A percentile compares a stretch with the other conserved stretches of the same genome.
These are phyloP conservation scores for Scartelaos histophorus DNA, from an alignment of 2,113 vertebrate genomes.

Conservation along the genomic window DNA sequence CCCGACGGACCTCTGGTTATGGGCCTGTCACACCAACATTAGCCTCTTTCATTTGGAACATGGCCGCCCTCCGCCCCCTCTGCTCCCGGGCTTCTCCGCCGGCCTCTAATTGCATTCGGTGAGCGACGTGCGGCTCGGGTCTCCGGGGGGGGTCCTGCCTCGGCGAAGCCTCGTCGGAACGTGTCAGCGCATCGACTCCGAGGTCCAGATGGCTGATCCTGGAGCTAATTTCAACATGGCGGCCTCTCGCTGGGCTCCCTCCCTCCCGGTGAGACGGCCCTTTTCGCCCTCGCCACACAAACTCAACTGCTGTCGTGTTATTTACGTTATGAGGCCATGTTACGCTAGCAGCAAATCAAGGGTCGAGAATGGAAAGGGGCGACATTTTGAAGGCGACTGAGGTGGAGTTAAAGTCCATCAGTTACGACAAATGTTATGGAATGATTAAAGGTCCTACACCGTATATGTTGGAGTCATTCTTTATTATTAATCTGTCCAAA, in stretches of 20 bases:
- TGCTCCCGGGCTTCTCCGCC: conserved; percentile 32
- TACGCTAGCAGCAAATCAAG: not conserved
- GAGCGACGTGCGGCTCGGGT: conserved; percentile 47
- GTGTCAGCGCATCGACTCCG: conserved; percentile 62
- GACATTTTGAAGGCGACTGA: not conserved
- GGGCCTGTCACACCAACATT: conserved; percentile 59
- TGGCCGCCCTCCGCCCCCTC: conserved; percentile 56
- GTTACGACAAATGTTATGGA: too few species aligned
- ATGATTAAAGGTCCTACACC: too few species aligned
- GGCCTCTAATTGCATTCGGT: conserved; percentile 52
- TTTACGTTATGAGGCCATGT: not conserved
- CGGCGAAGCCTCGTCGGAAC: conserved; percentile 49
- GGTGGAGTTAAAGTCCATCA: not conserved
- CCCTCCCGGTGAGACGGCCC: not conserved
- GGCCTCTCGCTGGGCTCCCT: conserved; percentile 3
- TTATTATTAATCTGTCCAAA: too few species aligned
- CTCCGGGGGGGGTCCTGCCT: conserved; percentile 35
- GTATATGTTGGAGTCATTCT: too few species aligned
- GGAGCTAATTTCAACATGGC: conserved; percentile 27
- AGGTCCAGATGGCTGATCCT: conserved; percentile 69
- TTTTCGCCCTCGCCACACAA: not conserved
- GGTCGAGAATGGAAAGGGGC: not conserved
- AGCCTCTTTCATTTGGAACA: conserved; percentile 68
- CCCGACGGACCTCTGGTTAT: conserved; percentile 21
- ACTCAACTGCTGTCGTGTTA: not conserved